These are phyloP conservation scores for Magallana nippona DNA, from an alignment of 2,888 invertebrate genomes.

Conservation along the genomic window DNA sequence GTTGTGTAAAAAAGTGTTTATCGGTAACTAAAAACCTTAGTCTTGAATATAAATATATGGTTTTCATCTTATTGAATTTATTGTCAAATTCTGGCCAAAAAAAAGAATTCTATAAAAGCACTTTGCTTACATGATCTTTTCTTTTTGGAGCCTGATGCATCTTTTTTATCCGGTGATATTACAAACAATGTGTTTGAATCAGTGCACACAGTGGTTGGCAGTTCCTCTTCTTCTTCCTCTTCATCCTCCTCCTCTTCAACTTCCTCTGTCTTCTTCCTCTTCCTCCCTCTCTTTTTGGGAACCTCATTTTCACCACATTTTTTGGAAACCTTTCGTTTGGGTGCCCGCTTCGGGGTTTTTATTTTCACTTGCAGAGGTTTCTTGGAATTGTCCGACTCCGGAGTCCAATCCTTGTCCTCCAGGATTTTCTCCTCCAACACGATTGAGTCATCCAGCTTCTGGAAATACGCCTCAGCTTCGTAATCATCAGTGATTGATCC, in stretches of 20 bases:
- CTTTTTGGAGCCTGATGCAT: background rate
- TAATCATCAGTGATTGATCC: constrained; percentile 26
- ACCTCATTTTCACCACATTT: background rate
- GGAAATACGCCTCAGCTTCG: constrained; percentile 9
- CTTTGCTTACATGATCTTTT: constrained; percentile 23
- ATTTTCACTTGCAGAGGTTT: background rate
- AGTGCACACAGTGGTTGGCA: constrained; percentile 9
- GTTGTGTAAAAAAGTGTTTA: no score
- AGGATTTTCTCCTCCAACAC: background rate
- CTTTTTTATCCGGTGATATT: background rate
- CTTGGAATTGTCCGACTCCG: background rate
- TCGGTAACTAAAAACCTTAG: no score
- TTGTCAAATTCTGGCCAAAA: no score
- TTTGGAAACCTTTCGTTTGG: background rate
- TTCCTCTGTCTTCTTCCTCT: background rate
- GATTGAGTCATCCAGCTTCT: background rate
- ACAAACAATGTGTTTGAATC: constrained; percentile 12
- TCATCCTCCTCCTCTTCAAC: background rate
- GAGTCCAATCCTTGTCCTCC: background rate
- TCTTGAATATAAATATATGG: no score
- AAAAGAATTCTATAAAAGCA: background rate
- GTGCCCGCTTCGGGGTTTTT: background rate
- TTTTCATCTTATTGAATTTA: no score
- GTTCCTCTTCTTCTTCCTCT: background rate
- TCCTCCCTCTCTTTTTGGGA: constrained; percentile 4